phyloP scores from a whole-genome alignment of 1,140 invertebrate genomes.

The Solen grandis region DNA sequence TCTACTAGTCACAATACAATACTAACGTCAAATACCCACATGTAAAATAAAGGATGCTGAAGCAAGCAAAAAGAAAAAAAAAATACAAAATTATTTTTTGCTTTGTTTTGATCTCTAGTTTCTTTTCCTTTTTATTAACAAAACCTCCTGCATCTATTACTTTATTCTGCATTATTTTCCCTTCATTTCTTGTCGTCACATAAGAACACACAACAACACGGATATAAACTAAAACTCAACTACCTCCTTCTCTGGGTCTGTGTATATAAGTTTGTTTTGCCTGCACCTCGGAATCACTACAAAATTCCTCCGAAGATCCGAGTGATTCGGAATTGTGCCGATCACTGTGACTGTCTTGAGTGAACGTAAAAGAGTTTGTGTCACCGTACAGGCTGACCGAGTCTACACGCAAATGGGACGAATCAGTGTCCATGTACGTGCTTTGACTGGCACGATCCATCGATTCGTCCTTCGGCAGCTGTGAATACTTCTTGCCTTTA shows the following conservation, averaged over 20 bases:
- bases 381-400: slow-evolving; percentile 54
- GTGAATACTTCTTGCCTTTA: slow-evolving; percentile 78
- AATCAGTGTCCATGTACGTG: slow-evolving; percentile 33
- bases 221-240: neutral
- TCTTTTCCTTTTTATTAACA: no score
- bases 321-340: slow-evolving; percentile 62
- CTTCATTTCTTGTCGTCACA: no score
- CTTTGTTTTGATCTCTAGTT: no score
- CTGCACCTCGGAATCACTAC: slow-evolving; percentile 69
- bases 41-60: no score
- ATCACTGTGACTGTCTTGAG: slow-evolving; percentile 52
- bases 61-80: no score
- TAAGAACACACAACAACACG: no score
- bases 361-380: slow-evolving; percentile 43
- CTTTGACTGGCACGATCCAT: slow-evolving; percentile 62
- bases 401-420: slow-evolving; percentile 37
- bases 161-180: no score
- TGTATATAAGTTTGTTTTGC: slow-evolving; percentile 66
- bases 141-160: no score
- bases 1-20: no score
- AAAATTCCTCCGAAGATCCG: slow-evolving; percentile 69
- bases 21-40: no score
- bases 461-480: slow-evolving; percentile 75
- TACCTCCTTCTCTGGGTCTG: slow-evolving; percentile 62
- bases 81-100: no score